These are phyloP conservation scores for Julus scanicus DNA, from an alignment of 2,888 invertebrate species.

Conservation along the genomic window DNA sequence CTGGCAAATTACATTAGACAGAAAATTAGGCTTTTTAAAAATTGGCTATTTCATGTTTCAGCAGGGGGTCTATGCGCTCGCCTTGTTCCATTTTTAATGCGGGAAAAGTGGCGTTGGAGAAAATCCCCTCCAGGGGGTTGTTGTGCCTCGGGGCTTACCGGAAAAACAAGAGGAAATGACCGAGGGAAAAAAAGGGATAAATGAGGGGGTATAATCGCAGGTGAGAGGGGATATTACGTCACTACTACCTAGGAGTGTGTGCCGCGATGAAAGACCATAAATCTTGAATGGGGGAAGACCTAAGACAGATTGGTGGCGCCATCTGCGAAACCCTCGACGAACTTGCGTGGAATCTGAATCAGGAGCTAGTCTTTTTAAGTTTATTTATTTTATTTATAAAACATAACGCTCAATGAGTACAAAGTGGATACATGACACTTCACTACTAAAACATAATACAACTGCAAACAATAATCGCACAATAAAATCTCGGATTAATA, in stretches of 20 bases:
- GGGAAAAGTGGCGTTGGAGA: neutral
- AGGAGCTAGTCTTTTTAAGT: too few species aligned
- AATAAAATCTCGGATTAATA: too few species aligned
- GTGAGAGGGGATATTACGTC: constrained; percentile 20
- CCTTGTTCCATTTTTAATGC: constrained; percentile 31
- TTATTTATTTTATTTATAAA: too few species aligned
- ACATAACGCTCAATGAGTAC: too few species aligned
- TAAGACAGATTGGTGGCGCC: neutral
- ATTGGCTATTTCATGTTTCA: neutral
- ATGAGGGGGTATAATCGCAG: constrained; percentile 11
- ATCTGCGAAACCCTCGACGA: neutral
- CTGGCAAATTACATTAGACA: neutral
- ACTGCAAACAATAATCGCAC: too few species aligned
- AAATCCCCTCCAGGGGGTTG: constrained; percentile 4
- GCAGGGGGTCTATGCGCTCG: constrained; percentile 27
- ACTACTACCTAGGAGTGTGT: neutral
- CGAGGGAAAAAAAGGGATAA: neutral
- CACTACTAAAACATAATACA: too few species aligned
- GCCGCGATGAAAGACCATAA: neutral
- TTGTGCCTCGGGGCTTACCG: neutral
- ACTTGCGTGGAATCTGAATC: neutral
- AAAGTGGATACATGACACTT: too few species aligned
- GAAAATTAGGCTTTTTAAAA: neutral
- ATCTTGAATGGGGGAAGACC: neutral
- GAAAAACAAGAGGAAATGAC: constrained; percentile 20